Evolutionary conservation across 2,888 invertebrate species (phyloP).

Genomic region (Volucella inanis): DNA sequence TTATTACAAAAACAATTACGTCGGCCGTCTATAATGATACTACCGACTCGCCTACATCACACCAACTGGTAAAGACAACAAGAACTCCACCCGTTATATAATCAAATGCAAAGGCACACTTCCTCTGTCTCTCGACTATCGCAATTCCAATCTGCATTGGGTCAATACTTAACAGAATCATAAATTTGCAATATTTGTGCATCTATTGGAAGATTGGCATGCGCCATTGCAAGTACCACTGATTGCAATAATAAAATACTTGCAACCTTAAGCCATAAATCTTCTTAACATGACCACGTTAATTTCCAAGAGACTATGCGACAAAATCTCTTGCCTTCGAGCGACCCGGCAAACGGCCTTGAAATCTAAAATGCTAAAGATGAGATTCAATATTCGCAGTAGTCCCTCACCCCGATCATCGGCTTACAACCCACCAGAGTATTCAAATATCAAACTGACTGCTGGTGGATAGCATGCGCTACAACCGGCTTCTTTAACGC

Average conservation of each 20-base stretch:
- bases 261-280: slow-evolving; percentile 51
- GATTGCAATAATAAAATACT: slow-evolving; percentile 48
- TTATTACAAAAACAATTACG: no score
- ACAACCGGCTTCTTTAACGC: slow-evolving; percentile 55
- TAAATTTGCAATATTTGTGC: slow-evolving; percentile 52
- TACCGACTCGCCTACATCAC: slow-evolving; percentile 42
- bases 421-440: background rate
- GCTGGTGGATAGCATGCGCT: slow-evolving; percentile 34
- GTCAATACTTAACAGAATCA: slow-evolving; percentile 13
- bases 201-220: slow-evolving; percentile 55
- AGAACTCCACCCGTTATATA: slow-evolving; percentile 51
- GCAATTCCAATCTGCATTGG: no score
- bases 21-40: slow-evolving; percentile 15
- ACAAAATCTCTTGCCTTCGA: slow-evolving; percentile 48
- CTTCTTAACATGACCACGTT: slow-evolving; percentile 55
- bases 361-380: slow-evolving; percentile 68
- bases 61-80: slow-evolving; percentile 19
- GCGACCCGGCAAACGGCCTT: slow-evolving; percentile 63
- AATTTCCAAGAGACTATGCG: slow-evolving; percentile 41
- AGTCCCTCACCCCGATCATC: slow-evolving; percentile 14
- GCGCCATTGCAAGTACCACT: slow-evolving; percentile 42
- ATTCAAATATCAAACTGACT: slow-evolving; percentile 44
- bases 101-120: slow-evolving; percentile 41
- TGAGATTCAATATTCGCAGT: slow-evolving; percentile 9
- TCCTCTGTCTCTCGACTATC: slow-evolving; percentile 5